Evolutionary conservation across 2,797 vertebrate genomes (phyloP), one percentile per base, ranked within the genome.

Genomic region (Enteromius afrohamiltoni): DNA sequence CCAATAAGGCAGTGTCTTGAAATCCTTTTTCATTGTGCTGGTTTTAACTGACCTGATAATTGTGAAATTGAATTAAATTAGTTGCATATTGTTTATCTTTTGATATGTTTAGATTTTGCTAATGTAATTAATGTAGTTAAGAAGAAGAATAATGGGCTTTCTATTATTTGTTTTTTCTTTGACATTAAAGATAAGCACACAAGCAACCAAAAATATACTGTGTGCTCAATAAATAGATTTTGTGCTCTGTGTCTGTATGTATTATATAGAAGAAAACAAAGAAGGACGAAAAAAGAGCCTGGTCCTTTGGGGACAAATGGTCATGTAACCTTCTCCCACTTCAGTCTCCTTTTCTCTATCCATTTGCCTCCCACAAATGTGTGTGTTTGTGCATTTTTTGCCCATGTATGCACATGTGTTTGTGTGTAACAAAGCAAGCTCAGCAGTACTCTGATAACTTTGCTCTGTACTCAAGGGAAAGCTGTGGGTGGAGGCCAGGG

Each of bases 361-460:
- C 21, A 26, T 26, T 67, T 37, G 47, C 45, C 45, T 85, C 60
- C 62, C 17, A 83, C 45, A 29, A 40, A 51, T 37, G 34, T 76
- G 65, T 80, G 45, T 85, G 67, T 80, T 60, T 69, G 55, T 88
- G 86, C 88, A 86, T 86, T 73, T 67, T 74, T 58, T 88, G 87
- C 86, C 88, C 85, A 88, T 81, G 53, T 74, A 64, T 82, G 75
- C 84, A 47, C 53, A 51, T 84, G 34, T 53, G 55, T 85, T 81
- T 84, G 85, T 87, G 69, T 86, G 34, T 84, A 87, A 91, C 88
- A 62, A 64, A 86, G 90, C 87, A 81, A 88, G 89, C 92, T 90
- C 92, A 93, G 92, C 82, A 79, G 91, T 93, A 85, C 87, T 91
- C 89, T 92, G 93, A 94, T 93, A 93, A 93, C 92, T 93, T 92